phyloP scores from a whole-genome alignment of 2,113 vertebrate genomes.

The Piprites chloris region DNA sequence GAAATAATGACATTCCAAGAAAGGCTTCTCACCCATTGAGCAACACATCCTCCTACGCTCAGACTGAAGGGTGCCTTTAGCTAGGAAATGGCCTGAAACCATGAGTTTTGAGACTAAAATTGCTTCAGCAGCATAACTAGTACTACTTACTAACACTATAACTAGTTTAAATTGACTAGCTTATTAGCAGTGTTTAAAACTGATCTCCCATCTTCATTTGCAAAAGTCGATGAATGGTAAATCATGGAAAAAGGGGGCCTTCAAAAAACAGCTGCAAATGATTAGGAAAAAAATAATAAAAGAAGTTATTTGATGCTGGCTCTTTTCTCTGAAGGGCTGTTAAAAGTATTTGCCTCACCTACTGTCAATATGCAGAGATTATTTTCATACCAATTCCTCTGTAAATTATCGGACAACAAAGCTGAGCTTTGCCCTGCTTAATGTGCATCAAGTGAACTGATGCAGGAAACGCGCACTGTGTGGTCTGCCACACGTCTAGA shows the following conservation, averaged over 20 bases:
- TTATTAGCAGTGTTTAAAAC: background rate
- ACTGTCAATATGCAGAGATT: background rate
- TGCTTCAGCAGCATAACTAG: background rate
- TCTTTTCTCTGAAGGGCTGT: background rate
- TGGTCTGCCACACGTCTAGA: background rate
- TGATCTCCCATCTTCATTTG: background rate
- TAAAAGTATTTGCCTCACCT: background rate
- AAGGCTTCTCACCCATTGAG: background rate
- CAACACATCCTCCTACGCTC: background rate
- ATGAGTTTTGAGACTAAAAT: background rate
- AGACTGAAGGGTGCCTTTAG: background rate
- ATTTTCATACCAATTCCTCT: background rate
- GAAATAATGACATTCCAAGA: background rate
- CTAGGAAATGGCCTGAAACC: background rate
- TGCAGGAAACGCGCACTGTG: background rate
- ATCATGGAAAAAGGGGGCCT: background rate
- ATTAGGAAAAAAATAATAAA: background rate
- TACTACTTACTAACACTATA: no score
- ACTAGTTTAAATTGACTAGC: background rate
- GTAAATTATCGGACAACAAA: background rate
- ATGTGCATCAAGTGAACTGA: background rate
- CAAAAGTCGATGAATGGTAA: background rate
- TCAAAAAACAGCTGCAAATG: background rate
- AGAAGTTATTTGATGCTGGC: background rate
- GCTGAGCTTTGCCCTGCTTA: background rate